phyloP scores from a whole-genome alignment of 1,140 invertebrate species.

The Eubasilissa regina region DNA sequence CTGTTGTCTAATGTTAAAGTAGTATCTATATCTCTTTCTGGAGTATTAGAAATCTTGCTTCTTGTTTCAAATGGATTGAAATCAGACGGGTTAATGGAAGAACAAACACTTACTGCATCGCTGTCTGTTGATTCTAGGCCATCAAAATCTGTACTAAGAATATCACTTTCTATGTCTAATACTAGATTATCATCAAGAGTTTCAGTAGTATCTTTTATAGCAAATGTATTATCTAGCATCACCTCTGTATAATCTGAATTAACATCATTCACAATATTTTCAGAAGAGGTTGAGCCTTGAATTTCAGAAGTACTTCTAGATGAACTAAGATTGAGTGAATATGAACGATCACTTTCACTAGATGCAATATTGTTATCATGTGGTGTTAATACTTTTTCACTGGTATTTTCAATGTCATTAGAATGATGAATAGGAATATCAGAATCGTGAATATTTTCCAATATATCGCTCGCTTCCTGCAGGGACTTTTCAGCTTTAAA shows the following conservation, averaged over 20 bases:
- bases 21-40: slow-evolving; percentile 38
- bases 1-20: not conserved
- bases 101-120: slow-evolving; percentile 36
- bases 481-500: slow-evolving; percentile 15
- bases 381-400: not conserved
- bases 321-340: too few species aligned
- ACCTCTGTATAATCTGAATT: not conserved
- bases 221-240: slow-evolving; percentile 19
- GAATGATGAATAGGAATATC: not conserved
- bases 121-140: slow-evolving; percentile 31
- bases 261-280: not conserved
- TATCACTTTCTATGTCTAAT: slow-evolving; percentile 27
- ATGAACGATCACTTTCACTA: not conserved
- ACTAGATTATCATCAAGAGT: slow-evolving; percentile 14
- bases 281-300: not conserved
- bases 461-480: slow-evolving; percentile 16
- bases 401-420: slow-evolving; percentile 1
- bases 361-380: not conserved
- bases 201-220: not conserved
- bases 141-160: slow-evolving; percentile 29
- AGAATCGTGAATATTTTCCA: not conserved
- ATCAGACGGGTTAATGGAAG: slow-evolving; percentile 32
- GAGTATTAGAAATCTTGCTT: slow-evolving; percentile 42
- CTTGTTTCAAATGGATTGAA: slow-evolving; percentile 48
- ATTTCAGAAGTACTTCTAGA: not conserved